Conservation (phyloP, 2,797 vertebrate species). For the Benthosema pterotum region DNA sequence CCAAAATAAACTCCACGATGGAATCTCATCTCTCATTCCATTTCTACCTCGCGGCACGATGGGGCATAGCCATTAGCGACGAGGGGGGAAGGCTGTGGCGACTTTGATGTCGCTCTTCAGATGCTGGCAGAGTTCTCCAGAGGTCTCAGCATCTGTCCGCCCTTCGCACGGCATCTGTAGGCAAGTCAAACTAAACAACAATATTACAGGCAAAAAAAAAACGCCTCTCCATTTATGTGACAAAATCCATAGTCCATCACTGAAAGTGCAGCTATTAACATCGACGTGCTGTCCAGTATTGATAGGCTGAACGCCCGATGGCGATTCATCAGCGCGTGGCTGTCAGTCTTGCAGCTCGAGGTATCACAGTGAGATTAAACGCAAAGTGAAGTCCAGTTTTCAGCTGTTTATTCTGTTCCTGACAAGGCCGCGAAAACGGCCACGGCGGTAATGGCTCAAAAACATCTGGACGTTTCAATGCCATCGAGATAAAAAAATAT, state of each 20-base stretch:
- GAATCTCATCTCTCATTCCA: slow-evolving; percentile 17
- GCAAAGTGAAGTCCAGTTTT: slow-evolving; percentile 39
- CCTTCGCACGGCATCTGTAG: slow-evolving; percentile 71
- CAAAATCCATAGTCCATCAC: slow-evolving; percentile 44
- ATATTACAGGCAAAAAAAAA: slow-evolving; percentile 45
- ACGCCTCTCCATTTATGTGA: slow-evolving; percentile 28
- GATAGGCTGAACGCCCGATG: slow-evolving; percentile 39
- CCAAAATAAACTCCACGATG: too few relatives aligned
- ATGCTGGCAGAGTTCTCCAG: slow-evolving; percentile 58
- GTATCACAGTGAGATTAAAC: slow-evolving; percentile 36
- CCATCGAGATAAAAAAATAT: too few relatives aligned
- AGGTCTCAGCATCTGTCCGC: slow-evolving; percentile 76
- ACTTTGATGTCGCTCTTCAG: slow-evolving; percentile 79
- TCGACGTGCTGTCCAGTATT: slow-evolving; percentile 18
- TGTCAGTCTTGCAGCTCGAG: too few relatives aligned
- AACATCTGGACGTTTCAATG: too few relatives aligned
- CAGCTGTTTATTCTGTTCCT: slow-evolving; percentile 36
- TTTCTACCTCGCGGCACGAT: slow-evolving; percentile 27
- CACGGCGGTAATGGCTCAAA: too few relatives aligned
- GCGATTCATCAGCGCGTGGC: neutral
- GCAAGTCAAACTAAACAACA: slow-evolving; percentile 60
- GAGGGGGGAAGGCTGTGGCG: slow-evolving; percentile 16
- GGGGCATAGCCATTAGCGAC: slow-evolving; percentile 59
- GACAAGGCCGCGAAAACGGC: slow-evolving; percentile 23
- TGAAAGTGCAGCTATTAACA: neutral